Evolutionary conservation across 2,797 vertebrate species (phyloP), one percentile per base, ranked within the genome.

Genomic region (Rhabdomys pumilio): DNA sequence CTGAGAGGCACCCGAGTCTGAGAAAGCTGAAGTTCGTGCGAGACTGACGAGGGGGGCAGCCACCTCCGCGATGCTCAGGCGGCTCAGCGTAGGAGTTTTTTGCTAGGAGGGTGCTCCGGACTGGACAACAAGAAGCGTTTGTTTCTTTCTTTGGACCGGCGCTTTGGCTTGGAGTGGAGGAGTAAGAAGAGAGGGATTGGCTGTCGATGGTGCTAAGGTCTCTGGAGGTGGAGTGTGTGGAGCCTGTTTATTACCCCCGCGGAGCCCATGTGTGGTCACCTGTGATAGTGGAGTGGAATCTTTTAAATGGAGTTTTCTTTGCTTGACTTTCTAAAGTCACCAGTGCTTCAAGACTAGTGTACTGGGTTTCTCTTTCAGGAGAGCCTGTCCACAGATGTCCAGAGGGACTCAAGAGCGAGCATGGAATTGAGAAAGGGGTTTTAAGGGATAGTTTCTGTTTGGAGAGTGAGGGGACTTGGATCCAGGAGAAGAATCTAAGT

Each of bases 231-330:
- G 88, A 50, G 87, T 47, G 94, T 80, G 31, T 50, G 72, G 24
- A 72, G 55, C 61, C 34, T 85, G 76, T 79, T 91, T 77, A 61
- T 53, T 72, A 29, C 81, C 55, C 75, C 75, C 24, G 47, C 73
- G 38, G 77, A 29, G 44, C 22, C n/a, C 80, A 12, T 11, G 47
- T 47, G 22, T 55, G 57, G 41, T 81, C 93, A 72, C 82, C 69
- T 75, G 83, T 14, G 69, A 15, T 31, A 55, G 72, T 53, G 77
- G 41, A 87, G 14, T 10, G 65, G 50, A n/a, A 47, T 79, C 82
- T 95, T 94, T 94, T 80, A 92, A 79, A 69, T 57, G 76, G 47
- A 86, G 26, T 90, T 96, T 93, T 93, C 47, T 50, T 86, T 76
- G 76, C 85, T 88, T 53, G 34, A 31, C 26, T 76, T 86, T 90